Conservation (phyloP, 2,113 vertebrate species). For the Gobio gobio region DNA sequence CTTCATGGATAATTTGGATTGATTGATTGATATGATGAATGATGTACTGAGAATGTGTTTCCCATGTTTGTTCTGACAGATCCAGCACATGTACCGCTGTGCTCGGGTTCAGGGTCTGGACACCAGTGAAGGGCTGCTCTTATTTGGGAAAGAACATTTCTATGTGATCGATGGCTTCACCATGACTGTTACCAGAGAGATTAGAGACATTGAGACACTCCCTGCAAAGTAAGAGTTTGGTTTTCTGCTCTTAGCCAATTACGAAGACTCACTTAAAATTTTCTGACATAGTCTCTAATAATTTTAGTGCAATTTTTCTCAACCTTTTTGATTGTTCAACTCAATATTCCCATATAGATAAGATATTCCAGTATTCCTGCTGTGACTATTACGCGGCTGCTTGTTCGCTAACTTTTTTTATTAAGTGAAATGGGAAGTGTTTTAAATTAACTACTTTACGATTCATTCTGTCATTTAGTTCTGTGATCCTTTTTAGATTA, state of each 20-base stretch:
- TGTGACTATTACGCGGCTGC: not conserved
- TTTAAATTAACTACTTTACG: not conserved
- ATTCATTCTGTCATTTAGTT: not conserved
- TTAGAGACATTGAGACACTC: constrained; percentile 95
- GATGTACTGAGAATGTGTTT: not conserved
- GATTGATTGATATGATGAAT: not conserved
- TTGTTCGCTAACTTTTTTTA: not conserved
- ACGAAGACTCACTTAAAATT: not conserved
- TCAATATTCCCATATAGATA: too few species aligned
- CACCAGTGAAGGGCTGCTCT: constrained; percentile 95
- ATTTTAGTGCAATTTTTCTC: too few species aligned
- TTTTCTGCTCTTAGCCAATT: not conserved
- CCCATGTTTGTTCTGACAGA: constrained; percentile 72
- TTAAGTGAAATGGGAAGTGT: not conserved
- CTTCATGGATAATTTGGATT: not conserved
- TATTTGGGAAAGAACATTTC: constrained; percentile 98
- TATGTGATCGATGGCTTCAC: constrained; percentile 99
- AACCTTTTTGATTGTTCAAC: too few species aligned
- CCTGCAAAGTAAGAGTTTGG: constrained; percentile 86
- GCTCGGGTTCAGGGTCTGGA: constrained; percentile 96
- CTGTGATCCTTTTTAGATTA: not conserved
- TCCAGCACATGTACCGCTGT: constrained; percentile 98
- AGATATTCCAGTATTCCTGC: too few species aligned
- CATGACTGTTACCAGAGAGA: constrained; percentile 95
- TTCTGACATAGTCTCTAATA: too few species aligned